Evolutionary conservation across 2,888 invertebrate species (phyloP).

Genomic region (Molorchus minor): DNA sequence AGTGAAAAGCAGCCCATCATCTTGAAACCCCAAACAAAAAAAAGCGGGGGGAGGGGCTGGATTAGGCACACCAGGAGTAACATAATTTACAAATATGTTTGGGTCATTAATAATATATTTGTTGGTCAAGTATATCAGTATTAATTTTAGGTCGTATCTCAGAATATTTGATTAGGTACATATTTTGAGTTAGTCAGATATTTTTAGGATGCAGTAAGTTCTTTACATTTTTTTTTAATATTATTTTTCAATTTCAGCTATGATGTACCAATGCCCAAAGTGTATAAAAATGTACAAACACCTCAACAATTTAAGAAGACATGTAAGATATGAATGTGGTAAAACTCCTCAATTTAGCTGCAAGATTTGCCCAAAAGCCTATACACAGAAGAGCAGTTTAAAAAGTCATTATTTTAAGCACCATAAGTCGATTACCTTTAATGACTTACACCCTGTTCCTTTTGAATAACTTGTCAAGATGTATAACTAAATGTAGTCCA

Average conservation of each 20-base stretch:
- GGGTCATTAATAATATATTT: too few species aligned
- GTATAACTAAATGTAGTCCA: too few species aligned
- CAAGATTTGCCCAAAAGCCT: slow-evolving; percentile 38
- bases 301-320: slow-evolving; percentile 38
- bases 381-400: slow-evolving; percentile 35
- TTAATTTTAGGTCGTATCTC: too few species aligned
- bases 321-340: slow-evolving; percentile 47
- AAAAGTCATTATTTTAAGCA: slow-evolving; percentile 18
- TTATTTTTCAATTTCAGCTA: background rate
- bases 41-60: too few species aligned
- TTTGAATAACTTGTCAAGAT: background rate
- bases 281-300: slow-evolving; percentile 43
- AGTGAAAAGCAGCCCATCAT: too few species aligned
- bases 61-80: too few species aligned
- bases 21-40: too few species aligned
- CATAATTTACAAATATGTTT: too few species aligned
- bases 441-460: slow-evolving; percentile 2
- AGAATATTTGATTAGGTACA: too few species aligned
- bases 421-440: background rate
- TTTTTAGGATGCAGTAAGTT: too few species aligned
- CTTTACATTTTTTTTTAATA: background rate
- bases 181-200: too few species aligned
- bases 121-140: too few species aligned
- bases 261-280: slow-evolving; percentile 22
- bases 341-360: slow-evolving; percentile 45